Conservation (phyloP, 2,888 invertebrate genomes). For the Steromphala cineraria region DNA sequence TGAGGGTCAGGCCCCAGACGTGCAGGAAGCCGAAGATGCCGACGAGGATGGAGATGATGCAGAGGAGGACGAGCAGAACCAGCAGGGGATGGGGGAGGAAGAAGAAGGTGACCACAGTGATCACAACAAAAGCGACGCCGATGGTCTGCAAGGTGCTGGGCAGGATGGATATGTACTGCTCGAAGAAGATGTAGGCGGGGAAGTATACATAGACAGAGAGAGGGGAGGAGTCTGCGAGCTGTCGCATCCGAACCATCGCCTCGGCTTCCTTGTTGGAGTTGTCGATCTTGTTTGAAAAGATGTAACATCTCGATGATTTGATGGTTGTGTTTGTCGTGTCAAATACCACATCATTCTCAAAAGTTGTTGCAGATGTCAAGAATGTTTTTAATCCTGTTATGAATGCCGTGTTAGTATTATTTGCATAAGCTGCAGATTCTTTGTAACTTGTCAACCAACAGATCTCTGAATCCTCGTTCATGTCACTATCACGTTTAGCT, state of each 20-base stretch:
- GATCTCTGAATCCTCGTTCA: slow-evolving; percentile 27
- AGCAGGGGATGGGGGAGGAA: slow-evolving; percentile 67
- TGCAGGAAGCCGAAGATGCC: slow-evolving; percentile 67
- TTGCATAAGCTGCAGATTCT: slow-evolving; percentile 27
- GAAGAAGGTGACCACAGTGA: slow-evolving; percentile 62
- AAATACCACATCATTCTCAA: slow-evolving; percentile 43
- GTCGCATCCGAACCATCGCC: slow-evolving; percentile 58
- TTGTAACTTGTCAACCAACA: slow-evolving; percentile 38
- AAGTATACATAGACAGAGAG: slow-evolving; percentile 54
- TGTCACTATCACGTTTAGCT: slow-evolving; percentile 20
- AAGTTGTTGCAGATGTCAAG: slow-evolving; percentile 21
- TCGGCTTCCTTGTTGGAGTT: slow-evolving; percentile 80
- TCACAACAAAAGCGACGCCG: slow-evolving; percentile 60
- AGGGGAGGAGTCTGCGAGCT: slow-evolving; percentile 49
- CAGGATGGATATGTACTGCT: slow-evolving; percentile 64
- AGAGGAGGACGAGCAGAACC: slow-evolving; percentile 56
- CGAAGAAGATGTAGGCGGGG: slow-evolving; percentile 61
- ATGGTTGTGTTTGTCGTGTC: slow-evolving; percentile 77
- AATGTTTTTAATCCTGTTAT: slow-evolving; percentile 28
- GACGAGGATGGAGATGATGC: slow-evolving; percentile 62
- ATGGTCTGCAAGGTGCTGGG: slow-evolving; percentile 64
- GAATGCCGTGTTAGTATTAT: slow-evolving; percentile 26
- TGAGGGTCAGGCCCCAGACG: slow-evolving; percentile 59
- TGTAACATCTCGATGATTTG: slow-evolving; percentile 80
- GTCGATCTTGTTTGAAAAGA: slow-evolving; percentile 27